A percentile compares a stretch with the other conserved stretches of the same genome.
Evolutionary conservation across 2,113 vertebrate genomes (phyloP).

Genomic region (Machaerirhynchus nigripectus): DNA sequence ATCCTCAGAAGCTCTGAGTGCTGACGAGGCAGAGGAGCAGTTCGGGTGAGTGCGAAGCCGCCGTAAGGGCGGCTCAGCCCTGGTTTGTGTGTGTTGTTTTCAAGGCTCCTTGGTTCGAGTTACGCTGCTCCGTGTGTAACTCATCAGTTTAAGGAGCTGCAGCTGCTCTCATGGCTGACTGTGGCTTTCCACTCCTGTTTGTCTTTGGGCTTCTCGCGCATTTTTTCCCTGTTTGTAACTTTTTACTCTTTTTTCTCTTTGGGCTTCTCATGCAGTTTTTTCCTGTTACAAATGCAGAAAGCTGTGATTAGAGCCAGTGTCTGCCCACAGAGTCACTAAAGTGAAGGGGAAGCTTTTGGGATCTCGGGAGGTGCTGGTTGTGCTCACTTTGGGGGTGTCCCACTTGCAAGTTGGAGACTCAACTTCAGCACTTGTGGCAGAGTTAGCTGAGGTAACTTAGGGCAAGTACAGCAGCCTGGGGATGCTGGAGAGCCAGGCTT

Average conservation of each 20-base stretch:
- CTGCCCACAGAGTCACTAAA: not conserved
- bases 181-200: not conserved
- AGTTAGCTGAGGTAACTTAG: not conserved
- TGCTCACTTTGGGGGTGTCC: not conserved
- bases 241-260: not conserved
- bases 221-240: not conserved
- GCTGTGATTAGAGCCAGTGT: not conserved
- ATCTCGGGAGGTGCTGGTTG: not conserved
- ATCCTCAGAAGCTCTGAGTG: not conserved
- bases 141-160: not conserved
- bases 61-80: fast-evolving
- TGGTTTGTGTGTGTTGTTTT: not conserved
- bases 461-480: fast-evolving
- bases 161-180: not conserved
- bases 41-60: constrained; percentile 8
- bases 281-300: not conserved
- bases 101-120: not conserved
- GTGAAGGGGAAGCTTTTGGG: not conserved
- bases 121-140: not conserved
- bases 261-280: not conserved
- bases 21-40: not conserved
- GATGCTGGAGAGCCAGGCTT: not conserved
- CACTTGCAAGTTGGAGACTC: not conserved
- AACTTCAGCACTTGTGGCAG: not conserved
- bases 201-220: not conserved